These are phyloP conservation scores for Nestor notabilis DNA, from an alignment of 2,113 vertebrate genomes.

Conservation along the genomic window DNA sequence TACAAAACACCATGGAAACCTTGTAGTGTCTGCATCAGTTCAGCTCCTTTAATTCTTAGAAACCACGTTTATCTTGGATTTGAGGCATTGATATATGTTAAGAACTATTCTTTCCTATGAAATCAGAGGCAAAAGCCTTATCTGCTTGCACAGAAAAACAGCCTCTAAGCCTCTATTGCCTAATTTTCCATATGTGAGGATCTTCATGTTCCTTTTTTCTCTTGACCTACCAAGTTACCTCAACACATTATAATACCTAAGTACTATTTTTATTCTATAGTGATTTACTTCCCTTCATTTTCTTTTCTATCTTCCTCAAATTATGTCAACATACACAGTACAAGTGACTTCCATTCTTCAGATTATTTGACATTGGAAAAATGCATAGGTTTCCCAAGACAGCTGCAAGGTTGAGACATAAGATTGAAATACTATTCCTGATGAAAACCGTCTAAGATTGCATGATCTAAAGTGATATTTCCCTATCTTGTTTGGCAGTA, in stretches of 20 bases:
- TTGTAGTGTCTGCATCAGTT: neutral
- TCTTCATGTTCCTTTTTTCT: neutral
- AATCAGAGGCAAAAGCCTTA: neutral
- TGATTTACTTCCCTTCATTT: neutral
- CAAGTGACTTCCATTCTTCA: neutral
- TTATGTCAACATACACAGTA: neutral
- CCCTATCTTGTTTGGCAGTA: neutral
- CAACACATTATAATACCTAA: neutral
- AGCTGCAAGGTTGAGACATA: neutral
- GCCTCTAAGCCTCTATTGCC: neutral
- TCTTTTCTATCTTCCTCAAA: neutral
- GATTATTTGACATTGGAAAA: neutral
- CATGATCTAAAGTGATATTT: neutral
- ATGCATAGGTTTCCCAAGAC: neutral
- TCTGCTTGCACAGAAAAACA: neutral
- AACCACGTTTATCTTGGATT: neutral
- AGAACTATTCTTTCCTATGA: neutral
- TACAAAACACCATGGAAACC: neutral
- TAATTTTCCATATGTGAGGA: neutral
- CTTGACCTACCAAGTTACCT: neutral
- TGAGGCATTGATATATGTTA: neutral
- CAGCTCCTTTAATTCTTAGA: neutral
- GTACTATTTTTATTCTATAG: neutral
- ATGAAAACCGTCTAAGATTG: neutral
- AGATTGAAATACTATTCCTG: neutral